These are phyloP conservation scores for Scaptomyza hsui DNA, from an alignment of 1,140 invertebrate species.

Conservation along the genomic window DNA sequence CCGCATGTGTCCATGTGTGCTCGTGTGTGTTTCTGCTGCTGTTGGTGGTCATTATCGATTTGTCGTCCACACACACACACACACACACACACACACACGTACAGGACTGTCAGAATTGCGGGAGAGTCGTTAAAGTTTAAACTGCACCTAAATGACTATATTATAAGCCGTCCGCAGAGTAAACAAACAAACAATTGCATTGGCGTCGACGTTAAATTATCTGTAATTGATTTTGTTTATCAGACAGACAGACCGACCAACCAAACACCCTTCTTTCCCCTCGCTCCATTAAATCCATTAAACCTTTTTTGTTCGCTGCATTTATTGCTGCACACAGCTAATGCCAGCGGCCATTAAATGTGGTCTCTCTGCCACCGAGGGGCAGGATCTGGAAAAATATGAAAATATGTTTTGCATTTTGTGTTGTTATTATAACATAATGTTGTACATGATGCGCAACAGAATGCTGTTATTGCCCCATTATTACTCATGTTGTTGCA, in stretches of 20 bases:
- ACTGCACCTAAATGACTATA: slow-evolving; percentile 76
- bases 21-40: slow-evolving; percentile 14
- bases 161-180: slow-evolving; percentile 48
- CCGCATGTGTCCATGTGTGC: slow-evolving; percentile 7
- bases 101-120: slow-evolving; percentile 27
- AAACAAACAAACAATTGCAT: slow-evolving; percentile 51
- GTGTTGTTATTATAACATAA: slow-evolving; percentile 69
- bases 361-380: neutral
- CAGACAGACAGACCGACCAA: slow-evolving; percentile 12
- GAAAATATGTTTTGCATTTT: slow-evolving; percentile 56
- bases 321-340: slow-evolving; percentile 28
- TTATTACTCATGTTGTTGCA: slow-evolving; percentile 17
- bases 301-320: slow-evolving; percentile 32
- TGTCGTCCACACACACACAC: slow-evolving; percentile 30
- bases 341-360: slow-evolving; percentile 23
- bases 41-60: slow-evolving; percentile 67
- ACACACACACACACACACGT: too few species aligned
- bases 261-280: neutral
- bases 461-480: slow-evolving; percentile 27
- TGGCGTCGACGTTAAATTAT: slow-evolving; percentile 64
- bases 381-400: slow-evolving; percentile 29
- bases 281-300: slow-evolving; percentile 14
- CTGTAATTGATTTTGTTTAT: slow-evolving; percentile 82
- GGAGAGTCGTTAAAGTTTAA: slow-evolving; percentile 66
- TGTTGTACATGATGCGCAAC: slow-evolving; percentile 39